These are phyloP conservation scores for Petrophora chlorosata DNA, from an alignment of 2,888 invertebrate genomes.

Conservation along the genomic window DNA sequence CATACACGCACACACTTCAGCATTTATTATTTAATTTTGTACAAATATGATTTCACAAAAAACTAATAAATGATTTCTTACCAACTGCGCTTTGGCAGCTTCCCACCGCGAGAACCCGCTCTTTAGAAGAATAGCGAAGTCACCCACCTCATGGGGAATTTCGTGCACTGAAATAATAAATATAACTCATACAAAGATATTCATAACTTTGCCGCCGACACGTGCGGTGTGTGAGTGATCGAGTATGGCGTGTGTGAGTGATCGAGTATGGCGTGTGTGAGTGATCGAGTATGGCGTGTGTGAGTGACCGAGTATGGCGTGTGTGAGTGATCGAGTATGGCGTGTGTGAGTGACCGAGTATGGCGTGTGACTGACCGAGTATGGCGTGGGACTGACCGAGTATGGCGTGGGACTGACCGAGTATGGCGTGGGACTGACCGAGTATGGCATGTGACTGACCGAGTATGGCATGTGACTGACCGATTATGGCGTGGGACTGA, in stretches of 20 bases:
- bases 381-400: no score
- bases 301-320: slow-evolving; percentile 90
- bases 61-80: no score
- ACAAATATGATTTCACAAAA: no score
- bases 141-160: slow-evolving; percentile 99
- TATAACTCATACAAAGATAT: not conserved
- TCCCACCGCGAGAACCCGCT: slow-evolving; percentile 97
- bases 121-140: slow-evolving; percentile 97
- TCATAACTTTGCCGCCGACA: not conserved
- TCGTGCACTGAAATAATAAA: slow-evolving; percentile 89
- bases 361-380: not conserved
- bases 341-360: not conserved
- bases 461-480: not conserved
- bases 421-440: slow-evolving; percentile 96
- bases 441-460: not conserved
- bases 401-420: slow-evolving; percentile 81
- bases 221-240: not conserved
- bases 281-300: no score
- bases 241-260: no score
- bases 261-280: not conserved
- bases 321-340: no score
- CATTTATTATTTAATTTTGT: no score
- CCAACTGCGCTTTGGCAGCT: slow-evolving; percentile 96
- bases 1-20: no score
- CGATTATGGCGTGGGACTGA: not conserved